phyloP scores from a whole-genome alignment of 2,797 vertebrate species.

The Sarcophilus harrisii region DNA sequence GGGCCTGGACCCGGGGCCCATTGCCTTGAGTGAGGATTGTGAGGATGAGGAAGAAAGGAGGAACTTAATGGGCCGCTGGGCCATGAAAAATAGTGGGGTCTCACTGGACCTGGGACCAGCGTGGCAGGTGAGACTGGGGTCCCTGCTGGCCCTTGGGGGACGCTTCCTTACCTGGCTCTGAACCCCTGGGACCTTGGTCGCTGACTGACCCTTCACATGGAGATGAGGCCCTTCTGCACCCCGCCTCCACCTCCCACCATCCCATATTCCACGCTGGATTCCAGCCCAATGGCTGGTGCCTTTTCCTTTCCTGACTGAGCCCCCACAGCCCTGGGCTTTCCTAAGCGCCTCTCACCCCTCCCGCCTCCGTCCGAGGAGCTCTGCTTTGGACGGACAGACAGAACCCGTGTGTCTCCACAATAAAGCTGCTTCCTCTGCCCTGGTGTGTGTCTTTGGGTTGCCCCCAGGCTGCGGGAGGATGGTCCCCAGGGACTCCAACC shows the following conservation, averaged over 20 bases:
- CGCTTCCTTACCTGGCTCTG: neutral
- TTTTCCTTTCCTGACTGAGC: neutral
- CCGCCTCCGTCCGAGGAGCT: neutral
- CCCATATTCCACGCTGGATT: too few species aligned
- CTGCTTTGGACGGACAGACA: neutral
- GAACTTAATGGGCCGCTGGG: accelerated
- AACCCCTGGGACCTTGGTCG: neutral
- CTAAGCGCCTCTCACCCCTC: too few species aligned
- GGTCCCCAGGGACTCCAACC: too few species aligned
- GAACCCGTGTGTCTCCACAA: neutral
- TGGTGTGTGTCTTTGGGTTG: neutral
- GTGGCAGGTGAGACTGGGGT: neutral
- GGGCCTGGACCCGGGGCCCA: neutral
- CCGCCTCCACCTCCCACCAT: too few species aligned
- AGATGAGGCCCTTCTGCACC: too few species aligned
- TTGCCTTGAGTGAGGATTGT: neutral
- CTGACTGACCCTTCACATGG: neutral
- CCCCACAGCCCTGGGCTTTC: too few species aligned
- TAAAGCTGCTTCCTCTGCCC: neutral
- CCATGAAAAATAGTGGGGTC: accelerated
- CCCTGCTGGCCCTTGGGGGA: neutral
- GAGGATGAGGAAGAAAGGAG: neutral
- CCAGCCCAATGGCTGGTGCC: too few species aligned
- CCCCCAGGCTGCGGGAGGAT: neutral
- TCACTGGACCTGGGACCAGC: neutral